Evolutionary conservation across 2,888 invertebrate genomes (phyloP).

Genomic region (Acanthacorydalis orientalis): DNA sequence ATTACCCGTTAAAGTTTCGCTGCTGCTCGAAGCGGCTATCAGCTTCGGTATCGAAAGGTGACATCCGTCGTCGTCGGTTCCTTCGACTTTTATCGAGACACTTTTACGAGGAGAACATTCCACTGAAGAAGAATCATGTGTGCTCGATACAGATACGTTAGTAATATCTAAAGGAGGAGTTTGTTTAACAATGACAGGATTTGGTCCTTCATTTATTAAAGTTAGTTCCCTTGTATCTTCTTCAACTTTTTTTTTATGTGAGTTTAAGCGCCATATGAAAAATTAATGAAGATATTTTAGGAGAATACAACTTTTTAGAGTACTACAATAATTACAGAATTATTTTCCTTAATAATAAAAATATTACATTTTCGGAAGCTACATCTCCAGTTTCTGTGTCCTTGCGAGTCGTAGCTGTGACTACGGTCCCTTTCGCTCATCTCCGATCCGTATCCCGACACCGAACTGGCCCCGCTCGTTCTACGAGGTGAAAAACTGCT

Average conservation of each 20-base stretch:
- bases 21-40: constrained; percentile 54
- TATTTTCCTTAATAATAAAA: neutral
- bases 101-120: constrained; percentile 20
- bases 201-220: constrained; percentile 19
- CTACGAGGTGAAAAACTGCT: constrained; percentile 36
- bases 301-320: too few species aligned
- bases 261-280: too few species aligned
- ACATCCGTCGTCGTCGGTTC: constrained; percentile 36
- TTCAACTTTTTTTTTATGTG: constrained; percentile 22
- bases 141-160: neutral
- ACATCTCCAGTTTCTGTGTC: constrained; percentile 41
- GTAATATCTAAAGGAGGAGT: neutral
- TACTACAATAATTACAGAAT: too few species aligned
- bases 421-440: constrained; percentile 54
- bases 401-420: constrained; percentile 32
- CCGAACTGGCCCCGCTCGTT: constrained; percentile 68
- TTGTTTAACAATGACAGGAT: constrained; percentile 6
- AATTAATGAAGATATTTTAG: too few species aligned
- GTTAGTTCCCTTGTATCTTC: constrained; percentile 27
- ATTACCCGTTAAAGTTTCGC: constrained; percentile 59
- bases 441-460: constrained; percentile 64
- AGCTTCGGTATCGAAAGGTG: constrained; percentile 57
- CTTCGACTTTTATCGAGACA: constrained; percentile 29
- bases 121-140: neutral
- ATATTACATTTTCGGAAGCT: constrained; percentile 41